Conservation (phyloP, 2,888 invertebrate species). For the Euclidia mi region DNA sequence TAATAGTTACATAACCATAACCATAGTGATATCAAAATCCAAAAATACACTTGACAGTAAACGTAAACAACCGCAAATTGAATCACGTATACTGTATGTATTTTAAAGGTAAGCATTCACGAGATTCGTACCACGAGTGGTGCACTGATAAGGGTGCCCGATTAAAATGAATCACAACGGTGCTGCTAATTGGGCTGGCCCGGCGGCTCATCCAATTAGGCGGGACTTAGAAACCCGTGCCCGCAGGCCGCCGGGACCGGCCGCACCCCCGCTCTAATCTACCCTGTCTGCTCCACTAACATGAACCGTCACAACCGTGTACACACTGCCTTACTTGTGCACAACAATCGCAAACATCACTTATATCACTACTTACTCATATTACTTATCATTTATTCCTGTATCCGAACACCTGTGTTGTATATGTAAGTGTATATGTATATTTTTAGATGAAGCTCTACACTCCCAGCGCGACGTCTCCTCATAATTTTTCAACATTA, state of each 20-base stretch:
- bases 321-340: constrained; percentile 49
- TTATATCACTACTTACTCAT: constrained; percentile 15
- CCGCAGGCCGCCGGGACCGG: constrained; percentile 69
- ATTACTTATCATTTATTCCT: not conserved
- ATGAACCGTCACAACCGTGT: constrained; percentile 62
- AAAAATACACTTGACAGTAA: not conserved
- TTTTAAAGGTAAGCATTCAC: constrained; percentile 39
- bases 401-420: constrained; percentile 1
- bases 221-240: constrained; percentile 87
- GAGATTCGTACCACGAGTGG: constrained; percentile 34
- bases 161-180: constrained; percentile 88
- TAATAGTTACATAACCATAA: not conserved
- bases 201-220: constrained; percentile 88
- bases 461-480: not conserved
- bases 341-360: constrained; percentile 44
- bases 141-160: constrained; percentile 84
- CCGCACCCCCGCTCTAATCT: constrained; percentile 74
- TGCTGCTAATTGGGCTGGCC: constrained; percentile 85
- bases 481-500: constrained; percentile 37
- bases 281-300: constrained; percentile 65
- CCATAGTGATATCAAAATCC: not conserved
- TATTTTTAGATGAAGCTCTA: not conserved
- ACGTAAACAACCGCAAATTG: not conserved
- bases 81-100: constrained; percentile 18
- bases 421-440: too few relatives aligned